These are phyloP conservation scores for Euborellia annulipes DNA, from an alignment of 1,140 invertebrate genomes.

Conservation along the genomic window DNA sequence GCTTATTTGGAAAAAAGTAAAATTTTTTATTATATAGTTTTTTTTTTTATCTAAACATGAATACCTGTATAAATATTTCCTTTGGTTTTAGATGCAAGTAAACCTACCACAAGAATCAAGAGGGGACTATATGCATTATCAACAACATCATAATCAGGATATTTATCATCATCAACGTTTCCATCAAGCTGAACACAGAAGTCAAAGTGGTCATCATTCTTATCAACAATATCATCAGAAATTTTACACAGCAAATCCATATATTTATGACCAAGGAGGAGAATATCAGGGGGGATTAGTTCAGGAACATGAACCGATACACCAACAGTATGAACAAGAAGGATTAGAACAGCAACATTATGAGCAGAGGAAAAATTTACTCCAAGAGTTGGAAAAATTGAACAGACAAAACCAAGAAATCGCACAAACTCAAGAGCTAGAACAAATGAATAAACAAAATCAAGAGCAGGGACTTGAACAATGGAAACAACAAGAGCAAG, in stretches of 20 bases:
- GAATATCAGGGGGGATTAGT: slow-evolving; percentile 2
- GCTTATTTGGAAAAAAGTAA: no score
- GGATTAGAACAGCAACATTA: slow-evolving; percentile 1
- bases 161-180: no score
- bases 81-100: no score
- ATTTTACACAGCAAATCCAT: slow-evolving; percentile 4
- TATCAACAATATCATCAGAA: slow-evolving; percentile 7
- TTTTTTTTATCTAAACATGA: no score
- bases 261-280: slow-evolving; percentile 6
- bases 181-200: no score
- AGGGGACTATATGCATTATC: no score
- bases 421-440: no score
- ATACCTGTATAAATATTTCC: no score
- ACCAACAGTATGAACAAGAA: slow-evolving; percentile 11
- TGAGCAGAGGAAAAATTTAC: slow-evolving; percentile 4
- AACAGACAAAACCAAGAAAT: slow-evolving; percentile 17
- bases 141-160: no score
- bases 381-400: slow-evolving; percentile 10
- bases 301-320: slow-evolving; percentile 6
- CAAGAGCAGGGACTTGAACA: no score
- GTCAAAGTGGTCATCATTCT: background rate
- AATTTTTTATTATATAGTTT: no score
- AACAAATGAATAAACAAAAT: background rate
- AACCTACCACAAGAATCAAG: no score
- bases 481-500: background rate